Percentiles rank a stretch among this genome's conserved stretches.
Conservation (phyloP, 2,888 invertebrate genomes). For the Leucophenga maculata region DNA sequence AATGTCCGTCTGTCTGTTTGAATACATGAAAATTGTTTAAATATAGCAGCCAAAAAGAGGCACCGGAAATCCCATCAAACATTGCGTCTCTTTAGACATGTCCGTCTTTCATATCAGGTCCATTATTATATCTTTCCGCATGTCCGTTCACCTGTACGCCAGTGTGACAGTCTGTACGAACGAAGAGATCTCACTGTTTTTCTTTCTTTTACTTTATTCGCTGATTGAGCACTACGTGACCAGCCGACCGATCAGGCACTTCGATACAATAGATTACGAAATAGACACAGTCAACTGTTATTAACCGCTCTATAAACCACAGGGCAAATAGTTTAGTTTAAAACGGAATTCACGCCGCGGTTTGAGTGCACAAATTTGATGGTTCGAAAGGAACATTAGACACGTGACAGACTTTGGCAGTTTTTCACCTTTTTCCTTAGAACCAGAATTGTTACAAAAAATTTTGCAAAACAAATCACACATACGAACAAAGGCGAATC, state of each 20-base stretch:
- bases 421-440: conserved; percentile 32
- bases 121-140: too few relatives aligned
- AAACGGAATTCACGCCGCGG: too few relatives aligned
- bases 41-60: conserved; percentile 66
- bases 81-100: too few relatives aligned
- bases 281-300: conserved; percentile 23
- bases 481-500: conserved; percentile 39
- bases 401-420: too few relatives aligned
- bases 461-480: conserved; percentile 65
- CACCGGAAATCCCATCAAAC: too few relatives aligned
- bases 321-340: conserved; percentile 56
- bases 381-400: too few relatives aligned
- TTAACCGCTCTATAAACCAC: conserved; percentile 36
- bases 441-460: conserved; percentile 32
- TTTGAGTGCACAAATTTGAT: too few relatives aligned
- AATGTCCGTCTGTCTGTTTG: too few relatives aligned
- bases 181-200: too few relatives aligned
- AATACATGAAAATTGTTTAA: conserved; percentile 26
- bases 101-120: too few relatives aligned
- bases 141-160: too few relatives aligned
- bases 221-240: conserved; percentile 62
- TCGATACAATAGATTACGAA: conserved; percentile 17
- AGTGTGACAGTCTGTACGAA: too few relatives aligned
- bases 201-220: conserved; percentile 55
- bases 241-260: conserved; percentile 43